Conservation (phyloP, 92 coral and sea anemone species). For the Phymanthus crucifer region DNA sequence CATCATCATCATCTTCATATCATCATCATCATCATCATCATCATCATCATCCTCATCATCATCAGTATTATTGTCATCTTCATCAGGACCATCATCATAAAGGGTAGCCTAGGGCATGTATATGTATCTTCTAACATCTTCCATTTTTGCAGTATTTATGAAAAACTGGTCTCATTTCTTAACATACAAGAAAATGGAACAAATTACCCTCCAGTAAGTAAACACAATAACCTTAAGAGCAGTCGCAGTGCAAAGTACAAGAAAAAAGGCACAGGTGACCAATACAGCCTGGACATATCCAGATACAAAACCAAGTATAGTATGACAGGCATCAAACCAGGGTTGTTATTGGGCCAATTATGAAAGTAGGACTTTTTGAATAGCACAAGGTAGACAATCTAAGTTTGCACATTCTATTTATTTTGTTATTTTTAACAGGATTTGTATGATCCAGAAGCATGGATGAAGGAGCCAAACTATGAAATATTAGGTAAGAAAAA, state of each 20-base stretch:
- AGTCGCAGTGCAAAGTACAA: no score
- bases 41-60: no score
- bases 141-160: constrained; percentile 72
- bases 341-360: no score
- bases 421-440: constrained; percentile 42
- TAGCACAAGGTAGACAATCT: not conserved
- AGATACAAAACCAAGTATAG: no score
- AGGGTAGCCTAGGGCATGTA: not conserved
- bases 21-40: no score
- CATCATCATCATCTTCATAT: no score
- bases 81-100: no score
- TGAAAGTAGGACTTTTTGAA: not conserved
- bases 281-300: no score
- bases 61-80: no score
- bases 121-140: not conserved
- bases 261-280: no score
- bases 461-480: constrained; percentile 90
- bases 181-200: constrained; percentile 91
- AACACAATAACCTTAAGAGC: not conserved
- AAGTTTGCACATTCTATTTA: not conserved
- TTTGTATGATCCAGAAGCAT: constrained; percentile 81
- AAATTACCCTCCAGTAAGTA: constrained; percentile 80
- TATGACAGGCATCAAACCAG: no score
- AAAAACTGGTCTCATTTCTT: constrained; percentile 79
- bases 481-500: constrained; percentile 76